Conservation (phyloP, 1,140 invertebrate genomes). For the Drosophila watanabei region DNA sequence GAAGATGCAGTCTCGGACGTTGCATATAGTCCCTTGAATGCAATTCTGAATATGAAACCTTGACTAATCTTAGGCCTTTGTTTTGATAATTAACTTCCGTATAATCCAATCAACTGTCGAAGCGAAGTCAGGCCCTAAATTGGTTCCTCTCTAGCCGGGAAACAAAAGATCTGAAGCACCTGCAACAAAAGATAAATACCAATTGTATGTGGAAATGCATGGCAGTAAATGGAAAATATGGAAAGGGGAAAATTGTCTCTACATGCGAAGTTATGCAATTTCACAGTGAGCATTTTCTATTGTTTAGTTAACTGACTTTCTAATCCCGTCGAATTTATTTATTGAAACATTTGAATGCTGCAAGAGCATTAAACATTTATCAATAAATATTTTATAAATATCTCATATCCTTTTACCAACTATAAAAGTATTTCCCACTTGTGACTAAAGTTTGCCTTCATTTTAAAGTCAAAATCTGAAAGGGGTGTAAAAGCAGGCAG, state of each 20-base stretch:
- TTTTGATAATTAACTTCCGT: conserved; percentile 3
- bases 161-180: conserved; percentile 14
- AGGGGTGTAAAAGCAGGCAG: background rate
- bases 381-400: background rate
- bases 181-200: conserved; percentile 7
- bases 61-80: background rate
- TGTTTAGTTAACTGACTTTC: background rate
- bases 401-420: conserved; percentile 16
- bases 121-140: background rate
- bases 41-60: background rate
- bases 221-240: background rate
- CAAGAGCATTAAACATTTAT: background rate
- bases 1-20: background rate
- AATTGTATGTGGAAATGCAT: background rate
- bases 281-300: background rate
- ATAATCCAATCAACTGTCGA: conserved; percentile 12
- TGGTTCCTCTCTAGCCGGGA: background rate
- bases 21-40: background rate
- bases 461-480: conserved; percentile 7
- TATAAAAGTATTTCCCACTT: background rate
- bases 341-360: background rate
- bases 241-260: background rate
- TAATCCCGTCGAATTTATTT: background rate
- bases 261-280: background rate
- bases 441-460: background rate